These are phyloP conservation scores for Apaloderma vittatum DNA, from an alignment of 2,113 vertebrate genomes.

Conservation along the genomic window DNA sequence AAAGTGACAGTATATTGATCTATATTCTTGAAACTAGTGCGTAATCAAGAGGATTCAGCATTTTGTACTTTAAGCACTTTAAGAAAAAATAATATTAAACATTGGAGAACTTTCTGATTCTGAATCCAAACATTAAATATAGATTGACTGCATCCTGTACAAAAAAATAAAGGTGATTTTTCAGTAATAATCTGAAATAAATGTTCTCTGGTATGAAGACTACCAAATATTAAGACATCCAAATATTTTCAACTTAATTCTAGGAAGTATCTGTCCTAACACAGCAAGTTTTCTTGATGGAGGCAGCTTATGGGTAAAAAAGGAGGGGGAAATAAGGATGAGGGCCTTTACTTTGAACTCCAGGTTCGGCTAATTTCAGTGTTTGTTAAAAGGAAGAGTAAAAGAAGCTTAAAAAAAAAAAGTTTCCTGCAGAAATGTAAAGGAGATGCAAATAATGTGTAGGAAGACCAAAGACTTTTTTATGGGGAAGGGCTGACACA, in stretches of 20 bases:
- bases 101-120: background rate
- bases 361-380: background rate
- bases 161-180: background rate
- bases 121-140: background rate
- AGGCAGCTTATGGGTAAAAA: background rate
- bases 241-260: background rate
- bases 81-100: background rate
- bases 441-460: constrained; percentile 44
- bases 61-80: background rate
- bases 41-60: background rate
- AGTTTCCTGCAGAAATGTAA: constrained; percentile 23
- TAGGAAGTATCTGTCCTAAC: background rate
- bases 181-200: background rate
- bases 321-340: background rate
- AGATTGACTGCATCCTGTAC: background rate
- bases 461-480: constrained; percentile 31
- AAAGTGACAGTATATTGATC: background rate
- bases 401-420: background rate
- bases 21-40: background rate
- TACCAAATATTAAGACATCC: too few species aligned
- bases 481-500: background rate
- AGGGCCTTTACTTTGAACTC: constrained; percentile 17
- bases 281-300: background rate
- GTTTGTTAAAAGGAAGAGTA: background rate
- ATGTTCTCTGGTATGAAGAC: background rate